Evolutionary conservation across 2,888 invertebrate species (phyloP).

Genomic region (Sericinus montela): DNA sequence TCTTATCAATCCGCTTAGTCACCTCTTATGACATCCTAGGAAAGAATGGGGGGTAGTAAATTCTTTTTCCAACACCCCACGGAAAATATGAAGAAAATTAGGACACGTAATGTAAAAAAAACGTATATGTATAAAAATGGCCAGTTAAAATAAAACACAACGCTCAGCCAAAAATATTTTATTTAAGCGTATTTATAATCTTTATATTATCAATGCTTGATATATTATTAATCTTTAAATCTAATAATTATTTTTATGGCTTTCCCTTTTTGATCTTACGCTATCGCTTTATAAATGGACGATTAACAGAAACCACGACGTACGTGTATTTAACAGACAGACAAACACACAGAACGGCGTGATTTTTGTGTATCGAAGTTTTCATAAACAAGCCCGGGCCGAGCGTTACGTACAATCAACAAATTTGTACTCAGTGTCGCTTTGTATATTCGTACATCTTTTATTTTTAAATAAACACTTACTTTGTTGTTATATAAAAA

Average conservation of each 20-base stretch:
- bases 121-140: too few relatives aligned
- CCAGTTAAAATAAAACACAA: slow-evolving; percentile 64
- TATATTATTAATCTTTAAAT: slow-evolving; percentile 76
- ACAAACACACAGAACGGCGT: not conserved
- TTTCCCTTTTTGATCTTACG: slow-evolving; percentile 57
- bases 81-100: too few relatives aligned
- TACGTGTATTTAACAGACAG: not conserved
- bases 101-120: too few relatives aligned
- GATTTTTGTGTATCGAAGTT: not conserved
- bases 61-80: too few relatives aligned
- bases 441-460: slow-evolving; percentile 39
- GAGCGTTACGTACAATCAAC: slow-evolving; percentile 50
- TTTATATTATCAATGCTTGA: slow-evolving; percentile 76
- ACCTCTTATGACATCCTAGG: too few relatives aligned
- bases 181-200: slow-evolving; percentile 80
- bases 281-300: slow-evolving; percentile 45
- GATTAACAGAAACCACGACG: slow-evolving; percentile 39
- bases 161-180: slow-evolving; percentile 78
- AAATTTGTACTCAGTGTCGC: slow-evolving; percentile 70
- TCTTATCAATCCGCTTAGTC: too few relatives aligned
- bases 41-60: too few relatives aligned
- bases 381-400: slow-evolving; percentile 44
- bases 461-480: slow-evolving; percentile 47
- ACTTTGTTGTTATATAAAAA: slow-evolving; percentile 67
- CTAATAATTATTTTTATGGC: slow-evolving; percentile 68